These are phyloP conservation scores for Leptura quadrifasciata DNA, from an alignment of 2,888 invertebrate species.

Conservation along the genomic window DNA sequence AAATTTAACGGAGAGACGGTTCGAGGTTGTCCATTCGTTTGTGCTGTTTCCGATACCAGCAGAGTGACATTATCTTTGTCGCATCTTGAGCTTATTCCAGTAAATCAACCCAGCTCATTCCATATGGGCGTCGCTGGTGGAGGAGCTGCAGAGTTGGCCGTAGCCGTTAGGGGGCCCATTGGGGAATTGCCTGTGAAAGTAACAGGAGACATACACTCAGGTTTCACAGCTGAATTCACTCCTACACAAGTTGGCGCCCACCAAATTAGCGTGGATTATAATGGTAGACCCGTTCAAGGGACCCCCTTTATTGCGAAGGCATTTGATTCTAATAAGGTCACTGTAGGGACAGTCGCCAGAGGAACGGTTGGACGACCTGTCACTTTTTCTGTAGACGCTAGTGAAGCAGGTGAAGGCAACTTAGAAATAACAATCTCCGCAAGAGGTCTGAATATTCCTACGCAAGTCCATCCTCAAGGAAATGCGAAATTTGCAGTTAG, in stretches of 20 bases:
- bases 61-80: conserved; percentile 83
- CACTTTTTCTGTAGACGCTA: conserved; percentile 97
- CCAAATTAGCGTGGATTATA: conserved; percentile 92
- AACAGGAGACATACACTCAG: conserved; percentile 90
- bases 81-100: conserved; percentile 89
- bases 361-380: conserved; percentile 92
- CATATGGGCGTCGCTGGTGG: conserved; percentile 86
- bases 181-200: conserved; percentile 92
- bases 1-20: conserved; percentile 97
- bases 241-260: conserved; percentile 96
- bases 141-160: conserved; percentile 89
- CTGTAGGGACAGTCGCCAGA: conserved; percentile 86
- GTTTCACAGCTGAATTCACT: conserved; percentile 93
- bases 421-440: conserved; percentile 97
- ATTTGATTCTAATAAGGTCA: conserved; percentile 92
- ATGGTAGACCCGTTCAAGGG: conserved; percentile 90
- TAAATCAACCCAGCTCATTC: conserved; percentile 87
- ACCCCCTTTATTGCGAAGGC: conserved; percentile 94
- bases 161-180: conserved; percentile 91
- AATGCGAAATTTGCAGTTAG: conserved; percentile 95
- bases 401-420: conserved; percentile 97
- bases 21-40: conserved; percentile 92
- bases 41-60: conserved; percentile 88
- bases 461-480: conserved; percentile 94
- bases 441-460: conserved; percentile 93